A percentile compares a stretch with the other conserved stretches of the same genome.
phyloP scores from a whole-genome alignment of 2,797 vertebrate genomes.

The Dendrocincla fuliginosa region DNA sequence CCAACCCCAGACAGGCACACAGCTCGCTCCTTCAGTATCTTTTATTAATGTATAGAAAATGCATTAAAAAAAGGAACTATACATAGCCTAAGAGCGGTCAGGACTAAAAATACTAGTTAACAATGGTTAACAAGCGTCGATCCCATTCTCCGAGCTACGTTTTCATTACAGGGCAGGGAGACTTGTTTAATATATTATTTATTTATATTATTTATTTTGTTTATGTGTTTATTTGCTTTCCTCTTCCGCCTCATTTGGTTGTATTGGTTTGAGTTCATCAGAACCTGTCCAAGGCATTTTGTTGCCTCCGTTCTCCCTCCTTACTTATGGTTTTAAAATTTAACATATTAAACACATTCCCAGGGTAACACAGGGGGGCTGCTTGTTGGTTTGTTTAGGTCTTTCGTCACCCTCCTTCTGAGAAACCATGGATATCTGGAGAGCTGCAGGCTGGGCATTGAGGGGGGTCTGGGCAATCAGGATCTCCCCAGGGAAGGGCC shows the following conservation, averaged over 20 bases:
- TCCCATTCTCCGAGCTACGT: constrained; percentile 75
- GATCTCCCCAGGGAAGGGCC: background rate
- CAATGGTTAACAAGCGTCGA: constrained; percentile 79
- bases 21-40: constrained; percentile 82
- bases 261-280: constrained; percentile 3
- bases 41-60: constrained; percentile 99
- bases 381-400: background rate
- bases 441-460: background rate
- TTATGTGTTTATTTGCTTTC: constrained; percentile 29
- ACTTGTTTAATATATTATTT: constrained; percentile 53
- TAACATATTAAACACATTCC: background rate
- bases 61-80: constrained; percentile 99
- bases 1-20: background rate
- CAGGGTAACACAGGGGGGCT: background rate
- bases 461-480: background rate
- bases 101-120: constrained; percentile 93
- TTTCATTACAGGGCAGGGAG: constrained; percentile 39
- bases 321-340: background rate
- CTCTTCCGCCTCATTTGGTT: constrained; percentile 18
- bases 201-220: constrained; percentile 31
- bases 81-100: constrained; percentile 90
- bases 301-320: background rate
- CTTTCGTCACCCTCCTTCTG: constrained; percentile 42
- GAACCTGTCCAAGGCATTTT: background rate
- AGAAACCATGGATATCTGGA: constrained; percentile 14